Evolutionary conservation across 1,140 invertebrate genomes (phyloP).

Genomic region (Diabrotica undecimpunctata): DNA sequence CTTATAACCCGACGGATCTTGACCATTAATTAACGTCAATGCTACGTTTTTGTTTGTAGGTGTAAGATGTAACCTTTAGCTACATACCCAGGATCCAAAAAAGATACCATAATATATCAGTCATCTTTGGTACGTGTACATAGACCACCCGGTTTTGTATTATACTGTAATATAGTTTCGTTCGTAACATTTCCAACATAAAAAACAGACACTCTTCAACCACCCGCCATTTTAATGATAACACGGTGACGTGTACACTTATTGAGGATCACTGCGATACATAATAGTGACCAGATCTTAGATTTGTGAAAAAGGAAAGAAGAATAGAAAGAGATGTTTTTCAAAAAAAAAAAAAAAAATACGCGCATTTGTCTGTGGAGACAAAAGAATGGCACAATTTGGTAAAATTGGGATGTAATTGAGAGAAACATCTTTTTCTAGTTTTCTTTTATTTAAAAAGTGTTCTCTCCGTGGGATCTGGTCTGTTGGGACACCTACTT

Average conservation of each 20-base stretch:
- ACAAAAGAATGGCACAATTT: no score
- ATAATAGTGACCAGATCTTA: background rate
- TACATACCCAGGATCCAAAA: background rate
- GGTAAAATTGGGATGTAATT: no score
- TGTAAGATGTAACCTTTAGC: constrained; percentile 9
- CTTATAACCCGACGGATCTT: no score
- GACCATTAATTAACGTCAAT: no score
- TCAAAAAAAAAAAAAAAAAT: no score
- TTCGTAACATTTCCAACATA: constrained; percentile 43
- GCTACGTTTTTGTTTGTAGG: constrained; percentile 3
- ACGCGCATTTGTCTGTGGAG: no score
- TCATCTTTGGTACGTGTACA: constrained; percentile 42
- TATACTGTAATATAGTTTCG: constrained; percentile 48
- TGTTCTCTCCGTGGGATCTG: background rate
- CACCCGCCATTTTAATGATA: constrained; percentile 19
- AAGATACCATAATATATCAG: constrained; percentile 1
- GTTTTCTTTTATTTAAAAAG: background rate
- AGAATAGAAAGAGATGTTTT: no score
- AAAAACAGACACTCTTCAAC: constrained; percentile 21
- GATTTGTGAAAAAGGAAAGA: background rate
- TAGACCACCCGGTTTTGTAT: constrained; percentile 41
- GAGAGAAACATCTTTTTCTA: background rate
- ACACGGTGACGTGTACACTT: constrained; percentile 29
- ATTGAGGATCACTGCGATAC: constrained; percentile 32
- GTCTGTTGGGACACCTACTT: constrained; percentile 3